Percentiles rank a stretch among this genome's conserved stretches.
Evolutionary conservation across 2,888 invertebrate species (phyloP).

Genomic region (Seira musarum): DNA sequence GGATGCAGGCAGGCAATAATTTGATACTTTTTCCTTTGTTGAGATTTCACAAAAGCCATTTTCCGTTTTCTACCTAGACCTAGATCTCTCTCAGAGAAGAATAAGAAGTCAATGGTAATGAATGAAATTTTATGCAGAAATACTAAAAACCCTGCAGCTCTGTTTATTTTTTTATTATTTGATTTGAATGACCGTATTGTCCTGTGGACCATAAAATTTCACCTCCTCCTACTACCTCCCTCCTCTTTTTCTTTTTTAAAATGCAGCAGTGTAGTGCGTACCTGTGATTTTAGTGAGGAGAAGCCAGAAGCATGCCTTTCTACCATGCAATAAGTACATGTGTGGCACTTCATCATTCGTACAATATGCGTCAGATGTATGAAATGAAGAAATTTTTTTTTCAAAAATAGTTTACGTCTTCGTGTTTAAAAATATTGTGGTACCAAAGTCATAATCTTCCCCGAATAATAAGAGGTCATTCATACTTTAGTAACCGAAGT

Average conservation of each 20-base stretch:
- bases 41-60: not conserved
- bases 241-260: not conserved
- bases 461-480: not conserved
- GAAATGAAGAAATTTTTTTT: not conserved
- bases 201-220: slow-evolving; percentile 56
- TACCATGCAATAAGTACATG: too few species aligned
- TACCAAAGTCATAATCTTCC: not conserved
- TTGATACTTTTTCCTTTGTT: slow-evolving; percentile 10
- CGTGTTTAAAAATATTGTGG: not conserved
- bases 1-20: too few species aligned
- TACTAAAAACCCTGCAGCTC: not conserved
- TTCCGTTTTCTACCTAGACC: slow-evolving; percentile 6
- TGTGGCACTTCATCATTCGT: too few species aligned
- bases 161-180: slow-evolving; percentile 7
- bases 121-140: not conserved
- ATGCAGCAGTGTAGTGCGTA: not conserved
- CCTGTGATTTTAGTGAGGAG: too few species aligned
- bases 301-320: not conserved
- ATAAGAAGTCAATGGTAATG: not conserved
- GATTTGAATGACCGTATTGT: slow-evolving; percentile 51
- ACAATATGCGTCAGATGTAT: too few species aligned
- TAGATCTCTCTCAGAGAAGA: slow-evolving; percentile 19
- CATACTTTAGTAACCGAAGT: not conserved
- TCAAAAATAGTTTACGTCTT: slow-evolving; percentile 6
- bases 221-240: slow-evolving; percentile 40